These are phyloP conservation scores for Scolopax bukidnonensis DNA, from an alignment of 2,797 vertebrate genomes.

Conservation along the genomic window DNA sequence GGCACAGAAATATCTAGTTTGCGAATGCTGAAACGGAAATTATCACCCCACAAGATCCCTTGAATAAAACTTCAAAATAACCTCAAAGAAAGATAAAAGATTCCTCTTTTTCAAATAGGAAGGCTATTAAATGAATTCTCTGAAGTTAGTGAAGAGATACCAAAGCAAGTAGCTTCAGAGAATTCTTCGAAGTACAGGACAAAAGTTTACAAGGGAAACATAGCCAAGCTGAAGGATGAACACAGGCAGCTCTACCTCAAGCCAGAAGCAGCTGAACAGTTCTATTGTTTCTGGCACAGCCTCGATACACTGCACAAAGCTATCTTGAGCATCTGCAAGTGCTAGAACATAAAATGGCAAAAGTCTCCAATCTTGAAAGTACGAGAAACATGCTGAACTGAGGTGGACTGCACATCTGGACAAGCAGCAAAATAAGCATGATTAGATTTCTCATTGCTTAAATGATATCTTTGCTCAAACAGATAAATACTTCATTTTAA, in stretches of 20 bases:
- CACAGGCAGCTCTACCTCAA: neutral
- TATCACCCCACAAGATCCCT: neutral
- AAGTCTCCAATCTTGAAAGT: neutral
- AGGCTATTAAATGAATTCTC: neutral
- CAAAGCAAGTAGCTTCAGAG: neutral
- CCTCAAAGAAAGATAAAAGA: neutral
- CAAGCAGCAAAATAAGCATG: neutral
- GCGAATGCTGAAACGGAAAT: neutral
- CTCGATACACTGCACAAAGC: neutral
- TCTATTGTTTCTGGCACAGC: neutral
- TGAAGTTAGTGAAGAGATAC: neutral
- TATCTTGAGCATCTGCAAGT: neutral
- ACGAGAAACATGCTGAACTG: neutral
- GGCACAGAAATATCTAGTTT: neutral
- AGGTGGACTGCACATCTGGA: neutral
- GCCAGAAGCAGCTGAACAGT: neutral
- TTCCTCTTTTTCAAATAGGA: neutral
- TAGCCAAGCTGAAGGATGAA: neutral
- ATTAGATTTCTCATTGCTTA: neutral
- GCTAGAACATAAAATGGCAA: neutral
- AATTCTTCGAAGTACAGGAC: neutral
- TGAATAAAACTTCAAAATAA: conserved; percentile 6
- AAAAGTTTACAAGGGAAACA: neutral
- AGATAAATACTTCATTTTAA: neutral
- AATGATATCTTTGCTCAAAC: neutral